phyloP scores from a whole-genome alignment of 2,888 invertebrate genomes.

The Thymelicus lineola region DNA sequence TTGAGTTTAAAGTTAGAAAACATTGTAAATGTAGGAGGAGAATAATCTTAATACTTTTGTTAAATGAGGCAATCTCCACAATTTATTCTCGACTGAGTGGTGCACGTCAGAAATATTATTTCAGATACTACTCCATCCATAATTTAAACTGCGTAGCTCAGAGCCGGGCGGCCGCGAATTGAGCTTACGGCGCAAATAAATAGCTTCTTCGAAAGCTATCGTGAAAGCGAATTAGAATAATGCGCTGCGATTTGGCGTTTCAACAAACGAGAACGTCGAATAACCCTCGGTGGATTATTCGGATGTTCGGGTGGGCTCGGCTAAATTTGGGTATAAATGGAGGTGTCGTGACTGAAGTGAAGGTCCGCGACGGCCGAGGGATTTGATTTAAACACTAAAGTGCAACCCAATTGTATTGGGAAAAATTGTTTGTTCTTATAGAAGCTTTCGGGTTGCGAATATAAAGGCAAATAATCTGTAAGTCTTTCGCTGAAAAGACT shows the following conservation, averaged over 20 bases:
- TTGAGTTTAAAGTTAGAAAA: conserved; percentile 1
- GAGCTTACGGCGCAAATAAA: conserved; percentile 77
- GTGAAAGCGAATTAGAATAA: conserved; percentile 83
- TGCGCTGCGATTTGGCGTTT: conserved; percentile 82
- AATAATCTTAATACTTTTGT: conserved; percentile 36
- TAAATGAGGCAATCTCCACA: conserved; percentile 33
- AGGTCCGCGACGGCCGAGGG: conserved; percentile 50
- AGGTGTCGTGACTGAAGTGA: conserved; percentile 68
- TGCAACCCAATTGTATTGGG: conserved; percentile 30
- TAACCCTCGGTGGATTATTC: conserved; percentile 81
- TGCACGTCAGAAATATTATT: conserved; percentile 45
- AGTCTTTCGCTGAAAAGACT: not conserved
- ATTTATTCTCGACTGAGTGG: conserved; percentile 33
- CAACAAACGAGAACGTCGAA: conserved; percentile 80
- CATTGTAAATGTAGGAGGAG: conserved; percentile 2
- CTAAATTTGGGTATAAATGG: conserved; percentile 79
- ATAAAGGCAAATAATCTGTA: conserved; percentile 8
- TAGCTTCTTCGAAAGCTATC: conserved; percentile 82
- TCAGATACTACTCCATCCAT: conserved; percentile 48
- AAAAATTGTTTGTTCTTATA: conserved; percentile 29
- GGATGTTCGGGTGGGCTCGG: conserved; percentile 68
- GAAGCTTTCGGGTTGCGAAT: conserved; percentile 7
- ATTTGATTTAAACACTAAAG: conserved; percentile 37
- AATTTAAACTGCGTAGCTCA: conserved; percentile 57
- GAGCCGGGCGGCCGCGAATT: conserved; percentile 55